Evolutionary conservation across 2,113 vertebrate genomes (phyloP), one percentile per base, ranked within the genome.

Genomic region (Elephas maximus): DNA sequence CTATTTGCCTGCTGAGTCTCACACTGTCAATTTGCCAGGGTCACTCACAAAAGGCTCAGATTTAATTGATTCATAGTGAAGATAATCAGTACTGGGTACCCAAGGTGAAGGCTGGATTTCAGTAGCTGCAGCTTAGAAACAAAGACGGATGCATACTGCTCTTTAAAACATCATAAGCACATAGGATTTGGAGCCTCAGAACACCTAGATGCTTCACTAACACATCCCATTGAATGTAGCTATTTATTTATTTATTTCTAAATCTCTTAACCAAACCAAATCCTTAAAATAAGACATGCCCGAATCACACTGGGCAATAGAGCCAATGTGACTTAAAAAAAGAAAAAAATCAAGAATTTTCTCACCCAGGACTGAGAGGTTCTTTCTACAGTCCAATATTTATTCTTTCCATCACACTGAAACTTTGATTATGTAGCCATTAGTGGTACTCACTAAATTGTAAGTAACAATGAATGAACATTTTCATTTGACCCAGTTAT

Each of bases 401-500:
- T 11, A 77, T 60, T 81, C 21, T 95, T 92, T 90, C 33, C 53
- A 26, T 81, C 53, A 37, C 7, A 9, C 28, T 94, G 60, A 84
- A 95, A 81, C 24, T 78, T 37, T 67, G 48, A 57, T n/a, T 92
- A 74, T 48, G 8, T 93, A 81, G 15, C 24, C n/a, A 83, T 15
- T 79, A 83, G 20, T 63, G 28, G 3, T 48, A 74, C 33, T 74
- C 87, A 82, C 94, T 92, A 88, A 88, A 37, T 82, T 95, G 60
- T 77, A 91, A 91, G 11, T 21, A 90, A 73, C 45, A 53, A 65
- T 67, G 23, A 95, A 87, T 82, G 89, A 92, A 67, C 57, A 88
- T 78, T 80, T 95, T 90, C 84, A 92, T 69, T 81, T 94, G 73
- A 95, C 41, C 51, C 88, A 77, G 30, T 85, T 96, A 90, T 79